These are phyloP conservation scores for Artemia franciscana DNA, from an alignment of 1,140 invertebrate species.

Conservation along the genomic window DNA sequence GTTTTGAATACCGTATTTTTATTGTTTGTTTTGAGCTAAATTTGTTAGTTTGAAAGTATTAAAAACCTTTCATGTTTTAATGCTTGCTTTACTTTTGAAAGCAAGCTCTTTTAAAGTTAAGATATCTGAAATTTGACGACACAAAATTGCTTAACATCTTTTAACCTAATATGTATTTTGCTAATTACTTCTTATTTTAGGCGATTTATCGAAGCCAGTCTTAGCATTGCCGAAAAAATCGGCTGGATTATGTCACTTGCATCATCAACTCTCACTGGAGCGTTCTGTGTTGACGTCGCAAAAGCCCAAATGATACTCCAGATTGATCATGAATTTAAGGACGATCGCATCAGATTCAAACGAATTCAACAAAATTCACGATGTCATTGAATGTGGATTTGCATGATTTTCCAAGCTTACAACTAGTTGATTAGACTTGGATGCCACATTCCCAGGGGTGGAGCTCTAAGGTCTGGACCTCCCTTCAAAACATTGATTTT, in stretches of 20 bases:
- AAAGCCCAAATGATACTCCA: neutral
- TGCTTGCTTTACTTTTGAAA: neutral
- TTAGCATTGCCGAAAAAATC: neutral
- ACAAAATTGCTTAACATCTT: neutral
- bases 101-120: neutral
- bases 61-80: neutral
- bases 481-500: too few relatives aligned
- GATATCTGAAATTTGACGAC: neutral
- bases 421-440: too few relatives aligned
- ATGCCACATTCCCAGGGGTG: too few relatives aligned
- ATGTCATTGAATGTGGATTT: too few relatives aligned
- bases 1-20: neutral
- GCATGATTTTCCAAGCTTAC: too few relatives aligned
- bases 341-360: too few relatives aligned
- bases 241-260: neutral
- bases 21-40: neutral
- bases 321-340: too few relatives aligned
- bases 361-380: too few relatives aligned
- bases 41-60: neutral
- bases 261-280: neutral
- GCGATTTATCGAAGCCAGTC: neutral
- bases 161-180: neutral
- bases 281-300: neutral
- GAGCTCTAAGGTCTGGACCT: too few relatives aligned
- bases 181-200: neutral